Evolutionary conservation across 2,888 invertebrate species (phyloP), one percentile per base, ranked within the genome.

Genomic region (Cheilosia grossa): DNA sequence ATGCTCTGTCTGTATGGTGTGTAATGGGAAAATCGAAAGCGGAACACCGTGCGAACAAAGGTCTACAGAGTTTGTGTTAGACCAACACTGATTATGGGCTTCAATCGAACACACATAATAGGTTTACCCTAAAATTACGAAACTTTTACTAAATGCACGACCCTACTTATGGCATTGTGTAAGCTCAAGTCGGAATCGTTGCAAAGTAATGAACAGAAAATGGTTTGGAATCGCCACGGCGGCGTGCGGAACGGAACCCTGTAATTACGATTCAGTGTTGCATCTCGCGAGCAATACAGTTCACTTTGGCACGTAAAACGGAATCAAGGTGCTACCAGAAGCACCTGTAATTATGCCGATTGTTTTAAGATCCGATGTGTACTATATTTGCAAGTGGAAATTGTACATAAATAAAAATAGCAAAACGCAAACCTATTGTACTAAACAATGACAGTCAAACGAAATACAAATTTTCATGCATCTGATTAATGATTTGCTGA

Each of bases 191-290:
- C 47, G 19, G n/a, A 30, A 49, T 64, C 15, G 19, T 15, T 19
- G 19, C 27, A 24, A 61, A 73, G 30, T 30, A 24, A 72, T 5
- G 19, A 33, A 61, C 9, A 24, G n/a, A 37, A 24, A 47, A 47
- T 19, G 1, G 40, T 56, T 58, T n/a, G 17, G 33, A 77, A 37
- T 24, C 17, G 54, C 7, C 27, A 27, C 27, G 27, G 27, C 4
- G 27, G 4, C 6, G 27, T 27, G 6, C 27, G 27, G 40, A 37
- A 40, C 27, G 30, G 24, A 37, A 74, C 75, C 75, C 58, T 75
- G 56, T 70, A 82, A 75, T 75, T 82, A 75, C 44, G 37, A 58
- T 44, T 66, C 64, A 70, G 81, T 44, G 59, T 59, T 82, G 75
- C 63, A 63, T 74, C 73, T 74, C 42, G 56, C 70, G 75, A 75